Base-by-base conservation (phyloP, 92 coral and sea anemone genomes). In the Phenganax marumi region DNA sequence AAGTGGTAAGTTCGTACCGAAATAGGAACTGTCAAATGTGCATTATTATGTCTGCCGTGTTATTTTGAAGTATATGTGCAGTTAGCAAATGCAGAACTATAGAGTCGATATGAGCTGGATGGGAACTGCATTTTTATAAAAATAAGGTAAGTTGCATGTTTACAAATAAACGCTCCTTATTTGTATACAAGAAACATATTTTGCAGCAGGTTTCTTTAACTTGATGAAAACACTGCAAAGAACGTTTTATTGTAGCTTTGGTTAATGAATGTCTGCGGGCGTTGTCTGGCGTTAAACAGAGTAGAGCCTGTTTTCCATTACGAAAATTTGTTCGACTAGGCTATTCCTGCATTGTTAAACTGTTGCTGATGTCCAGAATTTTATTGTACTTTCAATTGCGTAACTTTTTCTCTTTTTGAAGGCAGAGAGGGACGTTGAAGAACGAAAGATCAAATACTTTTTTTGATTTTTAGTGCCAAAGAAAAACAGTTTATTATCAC, bases 1-100 rank as follows among this genome's bases (percentile, higher is more conserved):
- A 95, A 87, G 89, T 92, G 68, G 98, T 95, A 84, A 95, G 97
- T 89, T 25, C 0, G 46, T 39, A 8, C 39, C 19, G 64, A 62
- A 14, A 57, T 47, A 61, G 14, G 8, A 25, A 16, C 48, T 33
- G 43, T 33, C 56, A 55, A 66, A 8, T 7, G n/a, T 66, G 16
- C 25, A 17, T 10, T 62, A 12, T 66, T 66, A 16, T 66, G 72
- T 66, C 13, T 66, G 72, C 25, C 72, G 14, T 66, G 25, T 66
- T 66, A 10, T 19, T 39, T 7, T 66, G 8, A 25, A 23, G 22
- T 16, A 58, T 16, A 16, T 18, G 18, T 18, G 65, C 48, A 10
- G 26, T 19, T 25, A 8, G 6, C 0, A 12, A 11, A 10, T 33
- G 12, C 7, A 22, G 14, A 66, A 66, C 49, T 66, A 14, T 19